phyloP scores from a whole-genome alignment of 2,888 invertebrate genomes.

The Luperina nickerlii region DNA sequence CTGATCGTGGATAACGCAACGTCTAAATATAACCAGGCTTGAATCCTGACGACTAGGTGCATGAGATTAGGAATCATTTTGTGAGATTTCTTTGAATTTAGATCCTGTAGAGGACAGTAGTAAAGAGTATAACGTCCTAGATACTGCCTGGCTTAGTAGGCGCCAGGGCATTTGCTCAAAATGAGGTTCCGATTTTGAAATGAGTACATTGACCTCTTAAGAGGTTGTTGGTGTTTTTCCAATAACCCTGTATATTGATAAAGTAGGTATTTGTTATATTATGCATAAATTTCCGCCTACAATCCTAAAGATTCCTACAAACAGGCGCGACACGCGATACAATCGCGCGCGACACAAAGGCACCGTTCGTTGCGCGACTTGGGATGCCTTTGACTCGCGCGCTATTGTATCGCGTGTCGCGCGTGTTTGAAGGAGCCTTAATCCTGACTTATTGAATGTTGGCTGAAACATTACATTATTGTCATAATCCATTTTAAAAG shows the following conservation, averaged over 20 bases:
- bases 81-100: slow-evolving; percentile 34
- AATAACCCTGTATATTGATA: too few relatives aligned
- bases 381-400: too few relatives aligned
- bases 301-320: background rate
- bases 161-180: background rate
- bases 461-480: background rate
- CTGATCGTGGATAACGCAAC: slow-evolving; percentile 75
- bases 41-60: slow-evolving; percentile 26
- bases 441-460: background rate
- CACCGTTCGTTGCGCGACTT: too few relatives aligned
- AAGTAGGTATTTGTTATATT: background rate
- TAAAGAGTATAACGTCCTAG: slow-evolving; percentile 12
- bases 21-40: slow-evolving; percentile 78
- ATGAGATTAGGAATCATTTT: slow-evolving; percentile 38
- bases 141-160: background rate
- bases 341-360: too few relatives aligned
- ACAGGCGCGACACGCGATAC: too few relatives aligned
- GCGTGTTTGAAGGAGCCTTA: too few relatives aligned
- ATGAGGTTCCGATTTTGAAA: background rate
- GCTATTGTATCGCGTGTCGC: too few relatives aligned
- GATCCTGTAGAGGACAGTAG: background rate
- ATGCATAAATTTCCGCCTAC: background rate
- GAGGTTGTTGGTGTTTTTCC: too few relatives aligned
- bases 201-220: too few relatives aligned
- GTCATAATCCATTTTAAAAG: background rate